Conservation (phyloP, 1,140 invertebrate genomes). For the Pachypeltis micranthus region DNA sequence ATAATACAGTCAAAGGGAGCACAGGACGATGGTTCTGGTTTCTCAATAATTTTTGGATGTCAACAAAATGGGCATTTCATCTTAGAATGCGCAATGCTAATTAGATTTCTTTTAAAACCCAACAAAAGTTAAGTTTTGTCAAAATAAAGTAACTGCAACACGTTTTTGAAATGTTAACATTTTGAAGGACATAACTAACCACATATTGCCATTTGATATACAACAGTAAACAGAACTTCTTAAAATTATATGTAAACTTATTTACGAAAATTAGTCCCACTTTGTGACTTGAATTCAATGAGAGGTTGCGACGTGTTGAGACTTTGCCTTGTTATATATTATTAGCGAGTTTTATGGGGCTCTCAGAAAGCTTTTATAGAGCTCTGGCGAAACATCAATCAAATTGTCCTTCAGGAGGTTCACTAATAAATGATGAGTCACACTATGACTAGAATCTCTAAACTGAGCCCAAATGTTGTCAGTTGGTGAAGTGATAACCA, state of each 20-base stretch:
- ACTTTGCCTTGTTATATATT: no score
- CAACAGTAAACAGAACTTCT: background rate
- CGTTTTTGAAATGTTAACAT: background rate
- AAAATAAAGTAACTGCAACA: slow-evolving; percentile 5
- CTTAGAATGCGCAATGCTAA: background rate
- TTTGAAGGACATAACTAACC: background rate
- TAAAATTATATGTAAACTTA: background rate
- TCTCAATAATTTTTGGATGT: background rate
- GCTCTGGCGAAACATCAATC: no score
- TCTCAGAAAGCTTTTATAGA: no score
- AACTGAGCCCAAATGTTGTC: no score
- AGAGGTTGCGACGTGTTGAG: background rate
- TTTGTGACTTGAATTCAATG: background rate
- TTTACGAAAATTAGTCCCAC: background rate
- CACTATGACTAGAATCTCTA: no score
- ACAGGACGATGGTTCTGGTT: background rate
- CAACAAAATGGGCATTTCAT: background rate
- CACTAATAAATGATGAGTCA: no score
- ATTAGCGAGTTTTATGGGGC: no score
- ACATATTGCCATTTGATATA: background rate
- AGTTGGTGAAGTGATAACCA: no score
- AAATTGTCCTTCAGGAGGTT: no score
- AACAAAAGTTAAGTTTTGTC: background rate
- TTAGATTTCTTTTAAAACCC: no score
- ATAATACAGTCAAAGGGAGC: background rate